Evolutionary conservation across 2,888 invertebrate species (phyloP), one percentile per base, ranked within the genome.

Genomic region (Ochlodes sylvanus): DNA sequence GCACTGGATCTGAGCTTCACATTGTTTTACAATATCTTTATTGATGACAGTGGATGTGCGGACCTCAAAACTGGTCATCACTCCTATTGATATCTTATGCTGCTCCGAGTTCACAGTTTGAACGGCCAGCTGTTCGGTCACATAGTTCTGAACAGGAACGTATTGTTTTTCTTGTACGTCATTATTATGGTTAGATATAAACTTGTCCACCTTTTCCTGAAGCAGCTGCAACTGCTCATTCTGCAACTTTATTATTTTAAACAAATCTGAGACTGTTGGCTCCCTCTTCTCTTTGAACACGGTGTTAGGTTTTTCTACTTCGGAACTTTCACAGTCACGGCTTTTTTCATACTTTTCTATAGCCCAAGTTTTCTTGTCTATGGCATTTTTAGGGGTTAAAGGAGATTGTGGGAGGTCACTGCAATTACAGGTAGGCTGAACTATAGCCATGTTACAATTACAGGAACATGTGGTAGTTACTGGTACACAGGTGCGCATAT

Each of bases 11-110:
- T 93, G 91, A 61, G 89, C 84, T 82, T 91, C 34, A 85, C 84
- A 76, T 73, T 88, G 81, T 71, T 84, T 88, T 3, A 89, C 72
- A 47, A 87, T 74, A 70, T 91, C 92, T 74, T 90, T 89, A 70
- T 93, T 93, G 6, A 92, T 89, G 14, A 92, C 83, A 34, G 92
- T 93, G 14, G 93, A 92, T 32, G 92, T 93, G 56, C 88, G 78
- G 0, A 93, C 89, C 87, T 96, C 96, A 83, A 96, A 95, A 82
- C 96, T 96, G 1, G 96, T 96, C 95, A 96, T 96, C 2, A 96
- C 94, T 68, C 96, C 96, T 64, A 96, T 95, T 0, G 96, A 96
- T 77, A 96, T 94, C 85, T 94, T 95, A 75, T 87, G 94, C 68
- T 83, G 84, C 71, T 84, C 87, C 70, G 83, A 84, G 82, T 87